Evolutionary conservation across 2,113 vertebrate species (phyloP).

Genomic region (Himantopus leucocephalus): DNA sequence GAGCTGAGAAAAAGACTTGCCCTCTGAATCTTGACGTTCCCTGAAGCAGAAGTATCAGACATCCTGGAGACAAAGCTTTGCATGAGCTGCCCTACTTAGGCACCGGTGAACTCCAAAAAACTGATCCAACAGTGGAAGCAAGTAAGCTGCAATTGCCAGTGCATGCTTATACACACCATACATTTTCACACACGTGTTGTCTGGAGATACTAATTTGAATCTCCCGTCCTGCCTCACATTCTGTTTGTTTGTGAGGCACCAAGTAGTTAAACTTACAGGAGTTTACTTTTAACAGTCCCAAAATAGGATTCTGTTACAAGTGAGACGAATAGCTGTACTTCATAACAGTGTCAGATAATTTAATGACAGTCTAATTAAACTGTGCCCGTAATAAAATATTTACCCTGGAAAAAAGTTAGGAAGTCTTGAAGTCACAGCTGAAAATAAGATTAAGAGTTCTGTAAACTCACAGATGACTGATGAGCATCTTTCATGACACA

Average conservation of each 20-base stretch:
- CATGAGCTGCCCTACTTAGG: background rate
- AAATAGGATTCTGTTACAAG: background rate
- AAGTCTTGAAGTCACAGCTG: background rate
- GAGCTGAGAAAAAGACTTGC: background rate
- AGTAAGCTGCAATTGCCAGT: background rate
- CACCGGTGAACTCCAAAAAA: background rate
- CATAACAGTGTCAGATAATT: background rate
- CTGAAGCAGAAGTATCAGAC: background rate
- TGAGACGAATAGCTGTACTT: background rate
- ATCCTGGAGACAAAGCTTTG: background rate
- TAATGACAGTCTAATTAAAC: background rate
- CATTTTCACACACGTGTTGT: background rate
- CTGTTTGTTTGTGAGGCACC: background rate
- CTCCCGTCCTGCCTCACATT: background rate
- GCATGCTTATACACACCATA: background rate
- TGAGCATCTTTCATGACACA: background rate
- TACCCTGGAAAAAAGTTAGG: background rate
- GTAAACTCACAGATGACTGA: background rate
- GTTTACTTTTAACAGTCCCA: background rate
- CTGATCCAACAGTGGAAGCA: background rate
- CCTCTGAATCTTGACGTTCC: background rate
- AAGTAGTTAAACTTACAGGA: background rate
- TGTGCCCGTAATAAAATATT: background rate
- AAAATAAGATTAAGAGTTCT: background rate
- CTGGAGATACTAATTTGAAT: background rate